Evolutionary conservation across 2,113 vertebrate species (phyloP).

Genomic region (Sarotherodon lohbergeri): DNA sequence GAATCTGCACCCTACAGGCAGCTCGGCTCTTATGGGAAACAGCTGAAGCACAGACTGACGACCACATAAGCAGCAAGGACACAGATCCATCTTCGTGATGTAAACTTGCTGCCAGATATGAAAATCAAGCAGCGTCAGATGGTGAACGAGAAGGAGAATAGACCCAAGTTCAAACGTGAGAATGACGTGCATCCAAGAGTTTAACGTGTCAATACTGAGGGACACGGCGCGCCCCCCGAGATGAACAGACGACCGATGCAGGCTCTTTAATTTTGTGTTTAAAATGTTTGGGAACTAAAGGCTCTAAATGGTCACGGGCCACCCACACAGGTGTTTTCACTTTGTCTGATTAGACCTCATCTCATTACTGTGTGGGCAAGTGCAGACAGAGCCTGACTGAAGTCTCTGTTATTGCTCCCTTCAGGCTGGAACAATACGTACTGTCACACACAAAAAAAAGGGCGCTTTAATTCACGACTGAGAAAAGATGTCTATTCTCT

Average conservation of each 20-base stretch:
- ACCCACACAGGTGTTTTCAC: neutral
- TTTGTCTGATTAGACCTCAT: neutral
- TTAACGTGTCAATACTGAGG: neutral
- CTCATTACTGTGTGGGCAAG: neutral
- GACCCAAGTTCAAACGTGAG: neutral
- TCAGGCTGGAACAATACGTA: neutral
- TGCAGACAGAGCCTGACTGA: neutral
- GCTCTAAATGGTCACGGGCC: neutral
- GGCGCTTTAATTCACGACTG: neutral
- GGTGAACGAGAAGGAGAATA: neutral
- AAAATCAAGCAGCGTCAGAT: neutral
- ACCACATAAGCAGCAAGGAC: neutral
- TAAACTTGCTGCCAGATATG: neutral
- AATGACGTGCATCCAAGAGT: neutral
- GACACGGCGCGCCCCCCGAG: neutral
- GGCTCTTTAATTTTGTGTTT: neutral
- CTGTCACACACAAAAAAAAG: neutral
- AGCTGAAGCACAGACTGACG: neutral
- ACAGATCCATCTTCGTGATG: neutral
- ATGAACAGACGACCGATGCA: neutral
- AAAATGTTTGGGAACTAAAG: neutral
- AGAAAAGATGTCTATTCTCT: neutral
- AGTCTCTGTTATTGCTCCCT: neutral
- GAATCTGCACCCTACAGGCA: neutral
- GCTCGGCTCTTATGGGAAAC: neutral